Percentiles rank a stretch among this genome's conserved stretches.
These are phyloP conservation scores for Sycophaga agraensis DNA, from an alignment of 1,140 invertebrate genomes.

Conservation along the genomic window DNA sequence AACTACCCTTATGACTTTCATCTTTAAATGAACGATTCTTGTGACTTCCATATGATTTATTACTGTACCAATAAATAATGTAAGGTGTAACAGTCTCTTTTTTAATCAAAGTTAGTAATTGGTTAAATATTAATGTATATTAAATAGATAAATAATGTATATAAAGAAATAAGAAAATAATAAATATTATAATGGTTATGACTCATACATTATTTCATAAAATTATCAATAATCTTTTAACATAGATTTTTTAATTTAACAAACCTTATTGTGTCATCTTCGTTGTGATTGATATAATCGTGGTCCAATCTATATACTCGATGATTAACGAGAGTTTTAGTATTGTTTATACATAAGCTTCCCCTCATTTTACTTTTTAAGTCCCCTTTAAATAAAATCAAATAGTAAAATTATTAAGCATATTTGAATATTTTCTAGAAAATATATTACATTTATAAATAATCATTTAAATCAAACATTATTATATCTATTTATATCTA, in stretches of 20 bases:
- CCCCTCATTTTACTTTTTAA: slow-evolving; percentile 71
- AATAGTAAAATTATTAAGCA: too few relatives aligned
- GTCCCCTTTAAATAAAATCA: slow-evolving; percentile 67
- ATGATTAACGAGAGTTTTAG: slow-evolving; percentile 71
- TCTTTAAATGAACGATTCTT: slow-evolving; percentile 86
- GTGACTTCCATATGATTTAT: slow-evolving; percentile 90
- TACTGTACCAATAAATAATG: slow-evolving; percentile 60
- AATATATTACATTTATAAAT: too few relatives aligned
- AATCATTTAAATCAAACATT: too few relatives aligned
- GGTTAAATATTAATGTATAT: neutral
- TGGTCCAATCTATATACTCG: slow-evolving; percentile 74
- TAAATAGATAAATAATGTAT: slow-evolving; percentile 16
- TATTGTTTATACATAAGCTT: slow-evolving; percentile 72
- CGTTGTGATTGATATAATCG: slow-evolving; percentile 70
- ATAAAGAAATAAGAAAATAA: neutral
- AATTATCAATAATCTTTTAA: slow-evolving; percentile 22
- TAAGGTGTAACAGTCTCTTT: too few relatives aligned
- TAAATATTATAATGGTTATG: too few relatives aligned
- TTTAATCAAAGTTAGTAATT: too few relatives aligned
- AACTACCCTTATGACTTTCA: slow-evolving; percentile 84
- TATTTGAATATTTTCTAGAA: too few relatives aligned
- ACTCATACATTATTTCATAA: too few relatives aligned
- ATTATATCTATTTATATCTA: too few relatives aligned
- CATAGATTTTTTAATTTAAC: slow-evolving; percentile 26
- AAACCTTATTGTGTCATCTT: slow-evolving; percentile 60